Evolutionary conservation across 2,888 invertebrate genomes (phyloP).

Genomic region (Drosophila demipolita): DNA sequence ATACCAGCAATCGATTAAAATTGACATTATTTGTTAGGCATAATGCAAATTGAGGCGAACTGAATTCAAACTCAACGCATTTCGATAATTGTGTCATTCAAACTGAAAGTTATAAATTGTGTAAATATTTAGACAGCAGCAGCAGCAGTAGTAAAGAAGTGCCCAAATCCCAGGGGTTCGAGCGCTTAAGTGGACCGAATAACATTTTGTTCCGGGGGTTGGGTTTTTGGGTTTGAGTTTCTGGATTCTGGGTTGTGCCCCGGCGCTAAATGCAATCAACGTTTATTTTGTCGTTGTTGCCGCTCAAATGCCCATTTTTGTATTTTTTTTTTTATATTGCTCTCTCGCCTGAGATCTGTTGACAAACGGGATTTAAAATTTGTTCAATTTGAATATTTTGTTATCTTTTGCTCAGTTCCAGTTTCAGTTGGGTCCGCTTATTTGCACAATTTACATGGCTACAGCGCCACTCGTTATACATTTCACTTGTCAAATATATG

Average conservation of each 20-base stretch:
- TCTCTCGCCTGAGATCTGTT: slow-evolving; percentile 60
- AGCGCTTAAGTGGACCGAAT: slow-evolving; percentile 51
- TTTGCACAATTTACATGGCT: slow-evolving; percentile 34
- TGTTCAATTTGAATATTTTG: slow-evolving; percentile 73
- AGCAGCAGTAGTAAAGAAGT: slow-evolving; percentile 27
- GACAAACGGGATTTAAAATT: slow-evolving; percentile 78
- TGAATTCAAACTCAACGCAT: slow-evolving; percentile 22
- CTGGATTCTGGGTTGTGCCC: slow-evolving; percentile 1
- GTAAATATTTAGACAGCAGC: slow-evolving; percentile 75
- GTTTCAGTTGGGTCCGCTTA: slow-evolving; percentile 19
- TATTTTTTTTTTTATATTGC: slow-evolving; percentile 20
- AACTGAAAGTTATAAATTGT: slow-evolving; percentile 76
- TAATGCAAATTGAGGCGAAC: slow-evolving; percentile 29
- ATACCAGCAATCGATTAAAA: background rate
- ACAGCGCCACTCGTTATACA: slow-evolving; percentile 28
- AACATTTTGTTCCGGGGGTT: slow-evolving; percentile 32
- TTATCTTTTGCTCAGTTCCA: slow-evolving; percentile 52
- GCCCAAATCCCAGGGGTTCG: slow-evolving; percentile 57
- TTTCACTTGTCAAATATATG: slow-evolving; percentile 28
- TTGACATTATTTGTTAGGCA: background rate
- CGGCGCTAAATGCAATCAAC: slow-evolving; percentile 69
- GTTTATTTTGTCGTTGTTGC: slow-evolving; percentile 59
- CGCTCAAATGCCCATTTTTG: slow-evolving; percentile 27
- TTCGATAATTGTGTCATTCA: slow-evolving; percentile 71
- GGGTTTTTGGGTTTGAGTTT: slow-evolving; percentile 23